Evolutionary conservation across 2,113 vertebrate genomes (phyloP).

Genomic region (Microcebus tavaratra): DNA sequence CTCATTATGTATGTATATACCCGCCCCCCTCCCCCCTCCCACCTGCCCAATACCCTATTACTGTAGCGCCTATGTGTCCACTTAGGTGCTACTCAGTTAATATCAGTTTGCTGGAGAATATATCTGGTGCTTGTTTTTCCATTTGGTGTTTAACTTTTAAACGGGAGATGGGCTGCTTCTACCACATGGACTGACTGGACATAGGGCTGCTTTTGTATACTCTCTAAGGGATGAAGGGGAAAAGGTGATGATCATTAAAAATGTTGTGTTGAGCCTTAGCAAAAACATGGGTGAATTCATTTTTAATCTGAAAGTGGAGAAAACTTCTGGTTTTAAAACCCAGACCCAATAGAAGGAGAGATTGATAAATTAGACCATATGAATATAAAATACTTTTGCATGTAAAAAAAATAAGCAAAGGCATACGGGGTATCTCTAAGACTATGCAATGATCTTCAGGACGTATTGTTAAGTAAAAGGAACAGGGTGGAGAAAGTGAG

Average conservation of each 20-base stretch:
- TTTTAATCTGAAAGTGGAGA: constrained; percentile 28
- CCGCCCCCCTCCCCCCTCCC: too few relatives aligned
- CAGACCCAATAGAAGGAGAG: background rate
- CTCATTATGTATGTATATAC: too few relatives aligned
- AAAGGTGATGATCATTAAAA: background rate
- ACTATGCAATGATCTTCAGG: background rate
- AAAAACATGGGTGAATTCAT: background rate
- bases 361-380: background rate
- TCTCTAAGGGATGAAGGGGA: background rate
- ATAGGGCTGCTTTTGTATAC: background rate
- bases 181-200: background rate
- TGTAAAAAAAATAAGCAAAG: background rate
- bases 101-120: too few relatives aligned
- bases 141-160: too few relatives aligned
- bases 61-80: too few relatives aligned
- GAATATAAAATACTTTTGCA: constrained; percentile 26
- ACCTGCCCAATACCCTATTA: too few relatives aligned
- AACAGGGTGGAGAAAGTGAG: background rate
- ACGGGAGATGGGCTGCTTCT: background rate
- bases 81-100: too few relatives aligned
- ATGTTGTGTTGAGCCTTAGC: background rate
- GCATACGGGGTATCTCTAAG: background rate
- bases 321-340: constrained; percentile 26
- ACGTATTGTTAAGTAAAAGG: background rate
- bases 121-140: too few relatives aligned